Conservation (phyloP, 2,113 vertebrate species). For the Oryctolagus cuniculus region mOryCun1.1 NC_091447.1:34693001-34693500, state of each 20-base stretch:
- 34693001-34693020: neutral
- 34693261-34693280: neutral
- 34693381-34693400: neutral
- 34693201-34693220: neutral
- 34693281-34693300: neutral
- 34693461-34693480: neutral
- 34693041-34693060: neutral
- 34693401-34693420: neutral
- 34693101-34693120: neutral
- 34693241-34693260: neutral
- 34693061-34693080: neutral
- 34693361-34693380: neutral
- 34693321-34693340: no score
- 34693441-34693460: neutral
- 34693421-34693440: neutral
- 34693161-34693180: neutral
- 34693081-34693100: neutral
- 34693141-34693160: neutral
- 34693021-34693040: neutral
- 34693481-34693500: neutral
- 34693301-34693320: neutral
- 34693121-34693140: no score
- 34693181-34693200: neutral
- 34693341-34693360: neutral
- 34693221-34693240: neutral